A percentile compares a stretch with the other conserved stretches of the same genome.
Evolutionary conservation across 2,113 vertebrate species (phyloP).

Genomic region (Aptenodytes forsteri): DNA sequence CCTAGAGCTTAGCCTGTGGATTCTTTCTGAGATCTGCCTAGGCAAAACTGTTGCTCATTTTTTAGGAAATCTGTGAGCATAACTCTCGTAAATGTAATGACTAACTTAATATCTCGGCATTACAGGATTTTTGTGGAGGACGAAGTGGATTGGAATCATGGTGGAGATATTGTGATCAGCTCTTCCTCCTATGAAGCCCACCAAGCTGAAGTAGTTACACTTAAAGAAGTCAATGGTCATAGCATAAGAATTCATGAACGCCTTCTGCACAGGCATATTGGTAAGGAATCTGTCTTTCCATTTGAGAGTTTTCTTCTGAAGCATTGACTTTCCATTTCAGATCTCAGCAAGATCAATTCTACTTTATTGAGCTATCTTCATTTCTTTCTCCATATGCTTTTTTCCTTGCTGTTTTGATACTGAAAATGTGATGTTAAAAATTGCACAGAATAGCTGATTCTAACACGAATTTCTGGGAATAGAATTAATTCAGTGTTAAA

Average conservation of each 20-base stretch:
- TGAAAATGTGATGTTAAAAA: not conserved
- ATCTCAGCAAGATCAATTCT: not conserved
- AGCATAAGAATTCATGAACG: constrained; percentile 48
- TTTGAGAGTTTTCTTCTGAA: not conserved
- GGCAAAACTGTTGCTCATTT: not conserved
- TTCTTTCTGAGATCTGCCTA: not conserved
- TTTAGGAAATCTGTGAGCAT: not conserved
- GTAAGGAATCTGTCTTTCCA: constrained; percentile 34
- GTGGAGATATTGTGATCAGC: constrained; percentile 63
- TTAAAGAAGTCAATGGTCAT: constrained; percentile 66
- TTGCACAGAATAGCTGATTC: not conserved
- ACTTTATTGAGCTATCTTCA: not conserved
- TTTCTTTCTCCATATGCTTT: not conserved
- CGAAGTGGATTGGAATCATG: constrained; percentile 66
- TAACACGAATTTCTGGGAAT: not conserved
- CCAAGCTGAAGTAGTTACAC: constrained; percentile 68
- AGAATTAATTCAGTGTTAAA: not conserved
- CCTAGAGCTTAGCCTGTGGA: not conserved
- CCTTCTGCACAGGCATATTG: constrained; percentile 71
- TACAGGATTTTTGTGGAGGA: constrained; percentile 74
- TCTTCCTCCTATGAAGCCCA: constrained; percentile 79
- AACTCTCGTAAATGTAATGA: not conserved
- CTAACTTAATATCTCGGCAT: not conserved
- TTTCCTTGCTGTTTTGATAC: not conserved
- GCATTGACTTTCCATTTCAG: not conserved